Evolutionary conservation across 2,113 vertebrate species (phyloP), one percentile per base, ranked within the genome.

Genomic region (Anarhynchus alexandrinus): DNA sequence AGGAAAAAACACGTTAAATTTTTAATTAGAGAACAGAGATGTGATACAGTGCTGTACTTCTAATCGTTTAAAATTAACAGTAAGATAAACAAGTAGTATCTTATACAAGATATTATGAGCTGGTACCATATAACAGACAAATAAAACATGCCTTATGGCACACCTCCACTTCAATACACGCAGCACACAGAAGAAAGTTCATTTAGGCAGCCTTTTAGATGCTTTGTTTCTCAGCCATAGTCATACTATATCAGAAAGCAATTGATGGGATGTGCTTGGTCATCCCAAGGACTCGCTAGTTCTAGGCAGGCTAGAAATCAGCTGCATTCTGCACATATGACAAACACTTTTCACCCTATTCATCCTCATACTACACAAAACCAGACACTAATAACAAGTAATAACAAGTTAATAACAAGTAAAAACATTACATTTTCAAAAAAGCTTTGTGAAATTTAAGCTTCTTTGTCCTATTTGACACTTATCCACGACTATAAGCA

Each of bases 361-460:
- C 34, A 92, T 86, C 29, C 51, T 82, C 27, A 43, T 43, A 34
- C 26, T 71, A 42, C 36, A 67, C 55, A 34, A 71, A 84, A 89
- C 7, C 17, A 81, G 45, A 64, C 29, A 67, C 16, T 49, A 47
- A 76, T n/a, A n/a, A n/a, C n/a, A n/a, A n/a, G n/a, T n/a, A n/a
- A n/a, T n/a, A n/a, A n/a, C n/a, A 91, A 30, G 32, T 76, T 80
- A 94, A 54, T 58, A 88, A 80, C 22, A 30, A 76, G 19, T 22
- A 87, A 87, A 89, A 87, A 34, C 23, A 66, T 81, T 51, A 15
- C 13, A 65, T 65, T 89, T 94, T 90, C 40, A 42, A 73, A 93
- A 96, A 29, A 70, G 26, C 54, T 67, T 74, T 8, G 15, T 93
- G 78, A 95, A 87, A 87, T 90, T 79, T 70, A 96, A 90, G 66